These are phyloP conservation scores for Falco biarmicus DNA, from an alignment of 2,797 vertebrate species.

Conservation along the genomic window DNA sequence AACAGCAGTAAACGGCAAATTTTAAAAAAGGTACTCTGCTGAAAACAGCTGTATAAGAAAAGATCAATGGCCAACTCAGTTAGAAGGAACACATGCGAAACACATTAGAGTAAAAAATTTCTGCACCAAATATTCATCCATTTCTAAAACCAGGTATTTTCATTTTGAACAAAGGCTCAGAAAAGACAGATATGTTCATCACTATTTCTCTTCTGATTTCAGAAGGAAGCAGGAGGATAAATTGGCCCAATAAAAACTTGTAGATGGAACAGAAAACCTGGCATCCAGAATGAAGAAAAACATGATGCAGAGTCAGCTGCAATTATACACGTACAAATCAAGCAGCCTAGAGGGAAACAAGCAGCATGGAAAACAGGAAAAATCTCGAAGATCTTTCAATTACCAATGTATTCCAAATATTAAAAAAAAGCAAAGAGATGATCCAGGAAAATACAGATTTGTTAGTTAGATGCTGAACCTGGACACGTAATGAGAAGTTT, in stretches of 20 bases:
- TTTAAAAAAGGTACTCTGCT: not conserved
- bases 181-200: not conserved
- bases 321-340: not conserved
- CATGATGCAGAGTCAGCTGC: not conserved
- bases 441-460: not conserved
- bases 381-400: not conserved
- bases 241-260: not conserved
- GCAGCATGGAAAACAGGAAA: not conserved
- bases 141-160: not conserved
- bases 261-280: not conserved
- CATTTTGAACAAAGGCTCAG: not conserved
- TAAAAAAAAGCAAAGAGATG: not conserved
- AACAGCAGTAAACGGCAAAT: not conserved
- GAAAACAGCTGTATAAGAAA: not conserved
- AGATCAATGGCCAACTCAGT: not conserved
- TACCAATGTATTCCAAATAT: not conserved
- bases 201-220: not conserved
- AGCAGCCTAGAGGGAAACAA: conserved; percentile 1
- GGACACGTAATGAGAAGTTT: not conserved
- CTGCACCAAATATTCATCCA: not conserved
- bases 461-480: not conserved
- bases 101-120: not conserved
- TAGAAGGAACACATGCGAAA: not conserved
- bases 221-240: conserved; percentile 1
- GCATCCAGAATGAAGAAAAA: conserved; percentile 28